A percentile compares a stretch with the other conserved stretches of the same genome.
Evolutionary conservation across 2,113 vertebrate genomes (phyloP).

Genomic region (Microcebus griseorufus): DNA sequence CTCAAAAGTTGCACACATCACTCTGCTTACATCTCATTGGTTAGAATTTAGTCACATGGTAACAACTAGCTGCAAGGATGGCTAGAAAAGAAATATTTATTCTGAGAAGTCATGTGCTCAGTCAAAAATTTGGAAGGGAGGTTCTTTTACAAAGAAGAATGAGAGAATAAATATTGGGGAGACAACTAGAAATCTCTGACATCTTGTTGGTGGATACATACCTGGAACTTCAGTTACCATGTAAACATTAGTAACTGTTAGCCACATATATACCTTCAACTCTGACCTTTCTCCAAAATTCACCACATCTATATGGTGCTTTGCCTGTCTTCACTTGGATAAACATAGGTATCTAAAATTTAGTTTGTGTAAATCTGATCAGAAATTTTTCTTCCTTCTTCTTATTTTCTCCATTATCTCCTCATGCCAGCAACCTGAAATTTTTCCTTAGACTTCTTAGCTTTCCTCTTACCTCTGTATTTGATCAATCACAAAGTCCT

Average conservation of each 20-base stretch:
- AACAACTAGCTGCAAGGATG: background rate
- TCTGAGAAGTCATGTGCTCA: background rate
- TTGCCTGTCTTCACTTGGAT: background rate
- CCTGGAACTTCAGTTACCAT: background rate
- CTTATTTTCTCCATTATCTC: background rate
- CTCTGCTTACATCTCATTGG: background rate
- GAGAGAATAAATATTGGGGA: background rate
- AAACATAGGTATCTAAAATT: background rate
- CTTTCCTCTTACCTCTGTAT: background rate
- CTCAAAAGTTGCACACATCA: background rate
- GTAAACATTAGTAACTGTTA: background rate
- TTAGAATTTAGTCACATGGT: background rate
- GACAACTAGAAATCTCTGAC: background rate
- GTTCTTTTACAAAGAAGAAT: background rate
- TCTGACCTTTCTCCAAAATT: background rate
- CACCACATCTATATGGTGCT: background rate
- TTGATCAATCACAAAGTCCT: background rate
- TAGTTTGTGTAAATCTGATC: background rate
- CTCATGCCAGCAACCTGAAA: background rate
- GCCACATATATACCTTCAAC: background rate
- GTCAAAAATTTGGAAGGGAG: background rate
- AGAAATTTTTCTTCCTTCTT: background rate
- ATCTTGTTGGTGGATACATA: background rate
- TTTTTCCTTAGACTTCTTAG: conserved; percentile 2
- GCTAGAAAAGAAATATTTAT: background rate